Percentiles rank a stretch among this genome's conserved stretches.
These are phyloP conservation scores for Gopherus evgoodei DNA, from an alignment of 2,113 vertebrate species.

Conservation along the genomic window DNA sequence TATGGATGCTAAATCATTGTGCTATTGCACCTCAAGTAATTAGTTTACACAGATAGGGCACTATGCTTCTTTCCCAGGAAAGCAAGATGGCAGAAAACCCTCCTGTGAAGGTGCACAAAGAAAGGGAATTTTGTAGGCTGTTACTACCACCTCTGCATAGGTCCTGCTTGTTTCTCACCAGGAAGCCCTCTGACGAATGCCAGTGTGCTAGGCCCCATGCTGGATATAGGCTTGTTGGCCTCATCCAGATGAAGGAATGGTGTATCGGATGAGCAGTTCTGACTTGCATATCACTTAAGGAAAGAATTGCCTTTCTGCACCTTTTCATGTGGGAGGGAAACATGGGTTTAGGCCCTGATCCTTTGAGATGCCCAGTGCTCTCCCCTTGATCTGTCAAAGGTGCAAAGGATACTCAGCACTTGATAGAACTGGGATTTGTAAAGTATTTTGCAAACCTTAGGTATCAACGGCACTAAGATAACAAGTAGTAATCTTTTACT, in stretches of 20 bases:
- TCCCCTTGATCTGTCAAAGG: not conserved
- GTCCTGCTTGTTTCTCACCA: not conserved
- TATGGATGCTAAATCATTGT: not conserved
- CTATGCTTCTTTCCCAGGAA: not conserved
- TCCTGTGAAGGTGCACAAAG: not conserved
- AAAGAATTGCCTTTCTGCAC: not conserved
- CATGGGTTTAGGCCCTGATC: not conserved
- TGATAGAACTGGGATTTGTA: not conserved
- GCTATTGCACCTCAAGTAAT: not conserved
- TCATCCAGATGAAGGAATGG: not conserved
- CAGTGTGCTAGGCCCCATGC: not conserved
- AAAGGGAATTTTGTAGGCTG: not conserved
- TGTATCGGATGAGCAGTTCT: not conserved
- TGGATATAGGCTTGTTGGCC: accelerated
- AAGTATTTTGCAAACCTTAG: not conserved
- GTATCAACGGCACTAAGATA: not conserved
- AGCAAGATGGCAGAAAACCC: not conserved
- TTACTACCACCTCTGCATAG: not conserved
- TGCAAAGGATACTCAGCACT: not conserved
- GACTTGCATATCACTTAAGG: not conserved
- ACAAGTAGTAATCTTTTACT: not conserved
- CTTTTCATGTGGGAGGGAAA: not conserved
- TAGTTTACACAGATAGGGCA: not conserved
- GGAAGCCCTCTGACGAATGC: not conserved
- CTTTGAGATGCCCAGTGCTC: not conserved